phyloP scores from a whole-genome alignment of 2,797 vertebrate species.

The Alauda arvensis region DNA sequence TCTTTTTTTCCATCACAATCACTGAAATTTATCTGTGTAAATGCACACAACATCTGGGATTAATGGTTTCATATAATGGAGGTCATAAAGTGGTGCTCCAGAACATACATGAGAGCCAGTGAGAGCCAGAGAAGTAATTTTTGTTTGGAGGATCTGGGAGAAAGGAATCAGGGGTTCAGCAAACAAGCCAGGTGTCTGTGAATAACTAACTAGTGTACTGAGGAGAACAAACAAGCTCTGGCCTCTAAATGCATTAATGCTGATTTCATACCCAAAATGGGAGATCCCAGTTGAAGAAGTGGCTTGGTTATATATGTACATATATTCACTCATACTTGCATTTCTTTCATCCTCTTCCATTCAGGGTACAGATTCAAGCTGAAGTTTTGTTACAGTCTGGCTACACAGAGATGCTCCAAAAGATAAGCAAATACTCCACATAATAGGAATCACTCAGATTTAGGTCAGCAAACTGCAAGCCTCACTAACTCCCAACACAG shows the following conservation, averaged over 20 bases:
- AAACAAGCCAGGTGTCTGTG: not conserved
- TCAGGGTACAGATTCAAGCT: not conserved
- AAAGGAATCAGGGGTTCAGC: not conserved
- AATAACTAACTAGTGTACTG: not conserved
- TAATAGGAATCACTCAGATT: slow-evolving; percentile 50
- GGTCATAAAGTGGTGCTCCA: slow-evolving; percentile 18
- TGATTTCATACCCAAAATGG: not conserved
- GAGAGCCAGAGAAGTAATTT: not conserved
- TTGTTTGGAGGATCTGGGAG: not conserved
- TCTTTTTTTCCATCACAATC: not conserved
- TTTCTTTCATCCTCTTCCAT: not conserved
- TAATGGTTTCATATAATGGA: slow-evolving; percentile 28
- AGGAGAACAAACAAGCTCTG: not conserved
- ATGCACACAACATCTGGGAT: slow-evolving; percentile 34
- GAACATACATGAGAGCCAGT: not conserved
- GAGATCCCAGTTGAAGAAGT: not conserved
- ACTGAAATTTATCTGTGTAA: slow-evolving; percentile 40
- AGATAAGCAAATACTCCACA: slow-evolving; percentile 30
- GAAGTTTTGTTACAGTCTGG: not conserved
- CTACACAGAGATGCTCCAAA: not conserved
- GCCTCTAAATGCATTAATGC: not conserved
- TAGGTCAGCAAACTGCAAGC: slow-evolving; percentile 37
- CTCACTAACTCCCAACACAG: slow-evolving; percentile 44
- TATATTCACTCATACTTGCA: not conserved
- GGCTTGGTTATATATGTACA: not conserved